Percentiles rank a stretch among this genome's conserved stretches.
phyloP scores from a whole-genome alignment of 2,797 vertebrate genomes.

The Chloroceryle amazona region DNA sequence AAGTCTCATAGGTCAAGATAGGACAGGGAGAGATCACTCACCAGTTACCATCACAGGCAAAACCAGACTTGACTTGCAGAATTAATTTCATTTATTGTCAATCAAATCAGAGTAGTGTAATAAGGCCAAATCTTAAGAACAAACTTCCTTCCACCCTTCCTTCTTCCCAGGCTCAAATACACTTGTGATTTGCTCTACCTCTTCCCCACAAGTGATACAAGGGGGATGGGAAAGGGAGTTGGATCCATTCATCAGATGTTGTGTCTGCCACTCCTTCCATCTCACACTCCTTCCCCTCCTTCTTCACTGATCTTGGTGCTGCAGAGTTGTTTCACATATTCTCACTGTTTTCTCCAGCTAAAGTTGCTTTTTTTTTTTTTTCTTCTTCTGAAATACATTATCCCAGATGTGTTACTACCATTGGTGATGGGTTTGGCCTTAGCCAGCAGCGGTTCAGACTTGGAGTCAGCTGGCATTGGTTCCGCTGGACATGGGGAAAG shows the following conservation, averaged over 20 bases:
- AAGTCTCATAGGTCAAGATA: neutral
- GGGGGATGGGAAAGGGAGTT: neutral
- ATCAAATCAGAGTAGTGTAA: neutral
- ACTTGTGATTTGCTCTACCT: neutral
- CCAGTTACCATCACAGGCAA: neutral
- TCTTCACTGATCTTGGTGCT: neutral
- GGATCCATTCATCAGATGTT: neutral
- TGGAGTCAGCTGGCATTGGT: neutral
- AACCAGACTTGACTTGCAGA: neutral
- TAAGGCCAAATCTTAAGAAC: neutral
- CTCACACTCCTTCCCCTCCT: neutral
- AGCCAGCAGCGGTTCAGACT: accelerated
- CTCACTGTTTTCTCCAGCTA: neutral
- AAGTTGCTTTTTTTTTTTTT: neutral
- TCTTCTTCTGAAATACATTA: neutral
- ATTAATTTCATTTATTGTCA: neutral
- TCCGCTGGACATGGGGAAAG: neutral
- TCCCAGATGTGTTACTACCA: neutral
- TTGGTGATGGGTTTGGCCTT: neutral
- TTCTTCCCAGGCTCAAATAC: neutral
- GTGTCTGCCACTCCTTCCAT: neutral
- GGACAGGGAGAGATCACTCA: neutral
- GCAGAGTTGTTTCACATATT: neutral
- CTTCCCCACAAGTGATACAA: neutral
- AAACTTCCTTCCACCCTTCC: neutral